Evolutionary conservation across 1,140 invertebrate genomes (phyloP), one percentile per base, ranked within the genome.

Genomic region (Atta cephalotes): DNA sequence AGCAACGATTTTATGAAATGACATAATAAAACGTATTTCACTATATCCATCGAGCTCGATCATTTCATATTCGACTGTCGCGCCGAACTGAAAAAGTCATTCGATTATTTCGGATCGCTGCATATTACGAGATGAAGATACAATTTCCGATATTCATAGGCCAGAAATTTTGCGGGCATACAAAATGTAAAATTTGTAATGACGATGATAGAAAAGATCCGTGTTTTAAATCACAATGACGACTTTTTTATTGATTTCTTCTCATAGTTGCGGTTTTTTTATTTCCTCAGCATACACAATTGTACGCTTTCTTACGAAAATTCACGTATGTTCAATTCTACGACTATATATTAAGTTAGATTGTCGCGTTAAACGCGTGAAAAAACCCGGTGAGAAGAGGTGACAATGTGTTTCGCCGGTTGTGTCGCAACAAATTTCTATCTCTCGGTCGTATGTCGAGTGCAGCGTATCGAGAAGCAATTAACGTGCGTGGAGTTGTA

Each of bases 11-110:
- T 92, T 88, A 81, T 49, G 80, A 91, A 93, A 90, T 91, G 90
- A 88, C 77, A 91, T 92, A 92, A 92, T 92, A 92, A 93, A 93
- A 90, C 89, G 84, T 88, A 89, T 89, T 89, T 90, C 85, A 91
- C 87, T 80, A 71, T 87, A 72, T 81, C 16, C 39, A 14, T 49
- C 16, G 68, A 58, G 66, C 56, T 74, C 80, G 9, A 45, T 12
- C 39, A n/a, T 63, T 81, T 58, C 70, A 18, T 51, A 35, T 39
- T 74, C 70, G 28, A 49, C 14, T 74, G 39, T 82, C 21, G 68
- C 56, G 39, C 39, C 39, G 3, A 49, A 58, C 56, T 58, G 25
- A 82, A 84, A 76, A 49, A 51, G 25, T 76, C 70, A 76, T 72
- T 70, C 39, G 70, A 76, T 74, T 31, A 58, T 39, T 72, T 60